Conservation (phyloP, 1,140 invertebrate genomes). For the Macrotrachela quadricornifera region DNA sequence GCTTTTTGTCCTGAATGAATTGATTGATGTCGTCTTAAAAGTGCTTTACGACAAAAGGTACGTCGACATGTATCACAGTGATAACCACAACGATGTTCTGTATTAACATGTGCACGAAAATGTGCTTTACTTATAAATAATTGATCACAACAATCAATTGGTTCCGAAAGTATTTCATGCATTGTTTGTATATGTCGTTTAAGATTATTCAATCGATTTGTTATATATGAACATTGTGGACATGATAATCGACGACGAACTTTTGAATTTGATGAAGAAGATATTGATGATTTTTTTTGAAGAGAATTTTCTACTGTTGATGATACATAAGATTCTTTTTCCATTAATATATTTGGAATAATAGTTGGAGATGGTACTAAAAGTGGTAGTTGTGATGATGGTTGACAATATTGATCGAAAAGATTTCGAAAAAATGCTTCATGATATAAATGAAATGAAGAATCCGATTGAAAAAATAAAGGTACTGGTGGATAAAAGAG, state of each 20-base stretch:
- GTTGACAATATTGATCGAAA: too few relatives aligned
- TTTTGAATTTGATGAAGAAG: not conserved
- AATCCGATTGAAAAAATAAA: not conserved
- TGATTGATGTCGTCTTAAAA: constrained; percentile 31
- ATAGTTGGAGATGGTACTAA: too few relatives aligned
- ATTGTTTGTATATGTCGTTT: constrained; percentile 32
- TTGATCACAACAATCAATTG: constrained; percentile 29
- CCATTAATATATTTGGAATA: too few relatives aligned
- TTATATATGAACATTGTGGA: constrained; percentile 29
- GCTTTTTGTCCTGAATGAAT: constrained; percentile 32
- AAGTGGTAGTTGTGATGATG: too few relatives aligned
- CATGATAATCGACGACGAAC: constrained; percentile 16
- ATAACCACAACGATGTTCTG: constrained; percentile 30
- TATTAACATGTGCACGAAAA: constrained; percentile 27
- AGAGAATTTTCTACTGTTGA: too few relatives aligned
- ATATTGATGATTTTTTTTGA: not conserved
- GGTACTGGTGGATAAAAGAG: not conserved
- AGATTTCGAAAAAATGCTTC: too few relatives aligned
- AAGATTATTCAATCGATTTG: constrained; percentile 33
- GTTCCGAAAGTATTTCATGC: constrained; percentile 28
- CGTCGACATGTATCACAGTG: constrained; percentile 28
- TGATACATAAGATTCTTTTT: too few relatives aligned
- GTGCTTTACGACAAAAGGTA: constrained; percentile 32
- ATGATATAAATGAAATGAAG: too few relatives aligned
- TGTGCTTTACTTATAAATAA: constrained; percentile 30